Base-by-base conservation (phyloP, 2,797 vertebrate genomes). In the Champsocephalus gunnari region DNA sequence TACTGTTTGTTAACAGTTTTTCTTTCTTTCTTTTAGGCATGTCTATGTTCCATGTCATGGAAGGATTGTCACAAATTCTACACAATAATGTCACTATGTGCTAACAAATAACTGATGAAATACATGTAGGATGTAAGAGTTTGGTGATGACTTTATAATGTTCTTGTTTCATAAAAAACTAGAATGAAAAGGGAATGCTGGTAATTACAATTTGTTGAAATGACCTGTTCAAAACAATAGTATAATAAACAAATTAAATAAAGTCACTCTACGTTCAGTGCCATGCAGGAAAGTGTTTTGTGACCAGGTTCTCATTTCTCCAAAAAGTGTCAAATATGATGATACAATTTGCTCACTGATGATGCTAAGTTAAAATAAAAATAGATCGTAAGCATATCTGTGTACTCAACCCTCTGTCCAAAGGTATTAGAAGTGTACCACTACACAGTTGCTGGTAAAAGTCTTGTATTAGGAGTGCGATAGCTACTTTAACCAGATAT, bases 61-160 rank as follows among this genome's bases (percentile, higher is more conserved):
- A 77, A 81, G 9, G 84, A 92, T 91, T 92, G 86, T 93, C 90
- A 88, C 77, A 81, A 54, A 74, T 66, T 86, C 44, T 77, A 92
- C 70, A 72, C 66, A 38, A 72, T 64, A 78, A 86, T 75, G 65
- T 48, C 80, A 76, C 65, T 75, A 78, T 75, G 72, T 81, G 69
- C 85, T 61, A 73, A 32, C 28, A 55, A 71, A 82, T n/a, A 47
- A 64, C 24, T 47, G 43, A 85, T 65, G 45, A 43, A 57, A 69
- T 71, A 38, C 34, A 38, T 38, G 34, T 38, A 50, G 63, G 11
- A 57, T 81, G 73, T 49, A 56, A 65, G 28, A 66, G 13, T 74
- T 66, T 41, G 19, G 12, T 66, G 55, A 75, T 71, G 53, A 66
- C 9, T 55, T 68, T 9, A 21, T 24, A 24, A 34, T 62, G 62